A percentile compares a stretch with the other conserved stretches of the same genome.
These are phyloP conservation scores for Aspiorhynchus laticeps DNA, from an alignment of 2,113 vertebrate genomes.

Conservation along the genomic window DNA sequence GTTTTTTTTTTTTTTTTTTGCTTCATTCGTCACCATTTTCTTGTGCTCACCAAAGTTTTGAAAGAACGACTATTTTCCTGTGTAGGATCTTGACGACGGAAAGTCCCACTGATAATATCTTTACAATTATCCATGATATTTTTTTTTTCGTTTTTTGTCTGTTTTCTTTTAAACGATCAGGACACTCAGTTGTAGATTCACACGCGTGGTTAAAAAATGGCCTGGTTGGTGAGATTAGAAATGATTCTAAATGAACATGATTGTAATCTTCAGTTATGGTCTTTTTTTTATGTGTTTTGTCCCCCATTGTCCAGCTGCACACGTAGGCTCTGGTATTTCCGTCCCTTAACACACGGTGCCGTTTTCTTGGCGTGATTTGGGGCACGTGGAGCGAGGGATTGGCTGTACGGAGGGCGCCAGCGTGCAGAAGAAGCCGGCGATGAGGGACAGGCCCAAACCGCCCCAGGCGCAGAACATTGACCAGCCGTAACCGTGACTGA, in stretches of 20 bases:
- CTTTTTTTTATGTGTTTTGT: constrained; percentile 32
- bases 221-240: constrained; percentile 48
- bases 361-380: constrained; percentile 95
- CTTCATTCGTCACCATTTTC: neutral
- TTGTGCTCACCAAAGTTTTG: neutral
- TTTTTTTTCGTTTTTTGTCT: constrained; percentile 42
- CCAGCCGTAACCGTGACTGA: constrained; percentile 97
- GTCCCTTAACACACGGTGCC: constrained; percentile 93
- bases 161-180: constrained; percentile 67
- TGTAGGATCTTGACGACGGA: constrained; percentile 2
- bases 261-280: constrained; percentile 38
- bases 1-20: too few relatives aligned
- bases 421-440: constrained; percentile 97
- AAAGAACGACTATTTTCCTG: neutral
- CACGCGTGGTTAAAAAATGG: constrained; percentile 47
- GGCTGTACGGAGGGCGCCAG: constrained; percentile 96
- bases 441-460: constrained; percentile 93
- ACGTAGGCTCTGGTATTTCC: neutral
- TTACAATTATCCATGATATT: constrained; percentile 8
- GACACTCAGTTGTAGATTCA: constrained; percentile 64
- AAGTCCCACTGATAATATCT: constrained; percentile 9
- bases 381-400: constrained; percentile 92
- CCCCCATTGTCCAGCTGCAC: neutral
- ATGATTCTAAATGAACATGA: constrained; percentile 46
- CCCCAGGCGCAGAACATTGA: constrained; percentile 99